Conservation (phyloP, 2,888 invertebrate species). For the Euplagia quadripunctaria region DNA sequence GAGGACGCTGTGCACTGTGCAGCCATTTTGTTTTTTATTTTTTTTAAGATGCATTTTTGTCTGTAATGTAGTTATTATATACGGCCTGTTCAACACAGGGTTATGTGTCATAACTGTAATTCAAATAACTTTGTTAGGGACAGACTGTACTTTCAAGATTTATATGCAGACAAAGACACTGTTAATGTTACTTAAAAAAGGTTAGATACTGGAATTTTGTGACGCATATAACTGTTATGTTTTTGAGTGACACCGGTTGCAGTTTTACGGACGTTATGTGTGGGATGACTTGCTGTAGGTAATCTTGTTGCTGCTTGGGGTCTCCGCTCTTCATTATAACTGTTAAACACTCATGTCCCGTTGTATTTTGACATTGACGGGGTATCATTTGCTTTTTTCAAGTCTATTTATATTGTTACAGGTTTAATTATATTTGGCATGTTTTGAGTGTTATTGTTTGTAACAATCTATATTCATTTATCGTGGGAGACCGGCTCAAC, state of each 20-base stretch:
- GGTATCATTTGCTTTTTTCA: too few relatives aligned
- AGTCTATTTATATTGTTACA: too few relatives aligned
- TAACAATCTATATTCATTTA: too few relatives aligned
- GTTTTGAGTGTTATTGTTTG: too few relatives aligned
- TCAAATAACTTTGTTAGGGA: constrained; percentile 2
- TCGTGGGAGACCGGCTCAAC: too few relatives aligned
- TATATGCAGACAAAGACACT: constrained; percentile 9
- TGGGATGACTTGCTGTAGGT: constrained; percentile 13
- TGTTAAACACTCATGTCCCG: constrained; percentile 15
- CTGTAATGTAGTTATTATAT: constrained; percentile 17
- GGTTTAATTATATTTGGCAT: too few relatives aligned
- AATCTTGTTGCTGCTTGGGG: constrained; percentile 27
- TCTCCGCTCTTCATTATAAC: constrained; percentile 25
- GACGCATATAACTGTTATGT: constrained; percentile 24
- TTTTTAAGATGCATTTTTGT: constrained; percentile 24
- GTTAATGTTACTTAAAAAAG: constrained; percentile 40
- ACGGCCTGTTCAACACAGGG: constrained; percentile 18
- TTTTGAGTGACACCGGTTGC: constrained; percentile 27
- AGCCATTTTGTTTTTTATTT: constrained; percentile 29
- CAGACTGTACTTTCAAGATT: constrained; percentile 21
- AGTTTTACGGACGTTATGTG: constrained; percentile 11
- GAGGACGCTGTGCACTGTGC: background rate
- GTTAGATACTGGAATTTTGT: constrained; percentile 7
- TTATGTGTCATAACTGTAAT: constrained; percentile 11
- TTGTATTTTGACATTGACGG: constrained; percentile 14